phyloP scores from a whole-genome alignment of 1,140 invertebrate genomes.

The Ericerus pela region DNA sequence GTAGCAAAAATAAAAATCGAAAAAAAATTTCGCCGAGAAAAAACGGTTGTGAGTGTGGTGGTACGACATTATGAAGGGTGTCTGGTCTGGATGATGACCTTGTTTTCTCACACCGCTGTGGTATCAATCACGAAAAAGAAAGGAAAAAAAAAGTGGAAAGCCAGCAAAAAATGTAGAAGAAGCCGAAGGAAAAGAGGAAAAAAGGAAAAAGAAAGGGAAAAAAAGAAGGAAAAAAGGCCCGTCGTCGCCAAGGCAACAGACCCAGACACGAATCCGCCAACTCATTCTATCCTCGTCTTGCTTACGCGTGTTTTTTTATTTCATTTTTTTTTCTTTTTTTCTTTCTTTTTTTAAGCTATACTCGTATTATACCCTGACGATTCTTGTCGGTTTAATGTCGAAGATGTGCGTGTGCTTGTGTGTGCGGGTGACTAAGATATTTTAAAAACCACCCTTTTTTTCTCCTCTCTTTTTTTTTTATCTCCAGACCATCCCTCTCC shows the following conservation, averaged over 20 bases:
- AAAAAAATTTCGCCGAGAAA: too few species aligned
- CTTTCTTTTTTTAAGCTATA: background rate
- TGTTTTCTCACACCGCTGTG: slow-evolving; percentile 1
- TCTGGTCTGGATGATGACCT: background rate
- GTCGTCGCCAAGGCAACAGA: background rate
- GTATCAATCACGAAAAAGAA: slow-evolving; percentile 2
- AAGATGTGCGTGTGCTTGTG: background rate
- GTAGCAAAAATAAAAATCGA: too few species aligned
- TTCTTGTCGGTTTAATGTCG: background rate
- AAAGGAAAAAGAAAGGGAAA: background rate
- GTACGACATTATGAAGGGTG: slow-evolving; percentile 9
- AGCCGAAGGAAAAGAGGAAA: too few species aligned
- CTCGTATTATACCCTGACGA: background rate
- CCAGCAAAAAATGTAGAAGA: background rate
- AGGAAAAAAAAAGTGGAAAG: background rate
- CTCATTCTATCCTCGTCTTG: background rate
- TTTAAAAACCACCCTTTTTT: slow-evolving; percentile 2
- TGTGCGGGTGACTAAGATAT: background rate
- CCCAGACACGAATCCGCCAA: slow-evolving; percentile 6
- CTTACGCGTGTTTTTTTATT: slow-evolving; percentile 8
- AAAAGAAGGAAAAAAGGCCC: background rate
- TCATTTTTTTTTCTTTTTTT: background rate
- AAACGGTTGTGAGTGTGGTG: too few species aligned
- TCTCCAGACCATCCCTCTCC: too few species aligned
- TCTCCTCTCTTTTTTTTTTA: background rate